Base-by-base conservation (phyloP, 2,888 invertebrate species). In the Tineola bisselliella region DNA sequence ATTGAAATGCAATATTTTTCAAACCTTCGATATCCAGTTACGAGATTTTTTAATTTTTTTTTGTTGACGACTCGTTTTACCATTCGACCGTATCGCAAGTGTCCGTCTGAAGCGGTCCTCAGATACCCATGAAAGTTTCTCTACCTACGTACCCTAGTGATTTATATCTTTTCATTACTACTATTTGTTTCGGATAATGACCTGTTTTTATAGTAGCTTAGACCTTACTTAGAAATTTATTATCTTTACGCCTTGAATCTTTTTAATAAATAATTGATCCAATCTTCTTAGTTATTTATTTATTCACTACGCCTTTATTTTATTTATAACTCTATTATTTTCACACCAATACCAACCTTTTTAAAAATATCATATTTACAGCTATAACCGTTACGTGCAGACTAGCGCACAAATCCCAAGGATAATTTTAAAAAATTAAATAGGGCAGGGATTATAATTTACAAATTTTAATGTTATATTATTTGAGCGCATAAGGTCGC, bases 121-220 rank as follows among this genome's bases (percentile, higher is more conserved):
- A 54, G 54, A 54, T 54, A 25, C 25, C 25, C 54, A 25, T 54
- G 54, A 48, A 48, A 5, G 48, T 18, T 48, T 48, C 18, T 15
- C 18, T 54, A 54, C 54, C 17, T 54, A 18, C 25, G 25, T 54
- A 18, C 54, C 54, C 18, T 12, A 54, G 54, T 25, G 54, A 54
- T 54, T 54, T 54, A 54, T 54, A 54, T 54, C 18, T 54, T 54
- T 25, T 54, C 19, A 54, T 54, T 54, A 54, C 54, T 54, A n/a
- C 25, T 54, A 54, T 54, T 54, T 48, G 48, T 48, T 48, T 48
- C 15, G 48, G 17, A 15, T 48, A 48, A 48, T 48, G 48, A 48
- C 48, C 48, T 48, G 48, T 48, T 48, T 48, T 48, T 48, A 48
- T 48, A 48, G 48, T 48, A 48, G 48, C 15, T 48, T 48, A 48